Percentiles rank a stretch among this genome's conserved stretches.
phyloP scores from a whole-genome alignment of 2,888 invertebrate genomes.

The Athripsodes cinereus region DNA sequence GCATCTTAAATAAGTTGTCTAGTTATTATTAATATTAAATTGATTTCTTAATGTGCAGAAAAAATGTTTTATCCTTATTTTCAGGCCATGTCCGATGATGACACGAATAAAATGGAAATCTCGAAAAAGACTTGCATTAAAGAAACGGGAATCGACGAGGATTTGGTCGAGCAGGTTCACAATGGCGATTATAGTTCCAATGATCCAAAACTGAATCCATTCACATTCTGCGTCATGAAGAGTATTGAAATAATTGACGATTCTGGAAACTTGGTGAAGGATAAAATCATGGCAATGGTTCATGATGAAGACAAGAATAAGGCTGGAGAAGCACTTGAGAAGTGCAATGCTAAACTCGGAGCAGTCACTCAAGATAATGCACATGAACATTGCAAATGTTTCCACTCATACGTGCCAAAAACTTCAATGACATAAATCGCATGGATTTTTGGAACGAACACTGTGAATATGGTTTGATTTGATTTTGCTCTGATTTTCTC shows the following conservation, averaged over 20 bases:
- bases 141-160: conserved; percentile 42
- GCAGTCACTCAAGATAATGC: conserved; percentile 45
- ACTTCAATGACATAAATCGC: no score
- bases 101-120: conserved; percentile 46
- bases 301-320: conserved; percentile 44
- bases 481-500: no score
- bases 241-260: conserved; percentile 49
- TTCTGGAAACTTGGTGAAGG: conserved; percentile 49
- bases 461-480: no score
- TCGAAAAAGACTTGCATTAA: conserved; percentile 39
- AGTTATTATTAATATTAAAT: no score
- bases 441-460: no score
- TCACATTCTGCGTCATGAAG: conserved; percentile 45
- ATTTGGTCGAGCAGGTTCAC: conserved; percentile 43
- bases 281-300: conserved; percentile 44
- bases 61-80: no score
- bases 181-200: conserved; percentile 43
- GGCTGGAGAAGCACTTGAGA: conserved; percentile 45
- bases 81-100: conserved; percentile 39
- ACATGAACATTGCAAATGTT: conserved; percentile 50
- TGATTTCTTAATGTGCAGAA: no score
- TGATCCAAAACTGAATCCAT: conserved; percentile 44
- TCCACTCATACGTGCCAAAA: conserved; percentile 48
- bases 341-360: conserved; percentile 44
- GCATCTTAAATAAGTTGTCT: no score